Evolutionary conservation across 1,140 invertebrate genomes (phyloP), one percentile per base, ranked within the genome.

Genomic region (Diprion similis): DNA sequence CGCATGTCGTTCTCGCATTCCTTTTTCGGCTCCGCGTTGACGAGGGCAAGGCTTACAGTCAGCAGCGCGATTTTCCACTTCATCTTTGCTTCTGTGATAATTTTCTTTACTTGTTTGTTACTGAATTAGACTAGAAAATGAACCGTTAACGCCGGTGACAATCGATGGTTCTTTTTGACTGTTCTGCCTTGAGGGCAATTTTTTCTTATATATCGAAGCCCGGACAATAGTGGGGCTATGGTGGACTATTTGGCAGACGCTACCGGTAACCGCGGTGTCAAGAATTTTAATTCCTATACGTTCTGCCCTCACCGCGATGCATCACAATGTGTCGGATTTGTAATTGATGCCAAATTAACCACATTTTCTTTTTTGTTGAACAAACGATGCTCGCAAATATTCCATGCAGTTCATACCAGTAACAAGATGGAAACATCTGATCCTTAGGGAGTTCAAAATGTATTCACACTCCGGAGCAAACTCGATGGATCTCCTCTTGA

Each of bases 201-300:
- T 82, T 85, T 86, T 86, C 83, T 87, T 87, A 84, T 88, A 87
- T 88, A 88, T 83, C 76, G 69, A 68, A 46, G 71, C 77, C 46
- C 47, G 75, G 37, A 17, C 19, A 48, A 73, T 83, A 80, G 85
- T 85, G 84, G 83, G 84, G 83, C 71, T 73, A 46, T 51, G 37
- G 74, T 87, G 85, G 85, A 83, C 86, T 79, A 87, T 87, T 88
- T 88, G 87, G 87, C 87, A 87, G 83, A 79, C 82, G 73, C 76
- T 79, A 78, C 79, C 76, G 76, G 78, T 76, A 69, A 75, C 76
- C 78, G 78, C 48, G 69, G 71, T 78, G 86, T 80, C 75, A 51
- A 65, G 87, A 87, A 88, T 88, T 83, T 87, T 82, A 87, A 88
- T 86, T 83, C 48, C 70, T 68, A 59, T 59, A 17, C 68, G 77